Evolutionary conservation across 2,888 invertebrate genomes (phyloP).

Genomic region (Microdon myrmicae): DNA sequence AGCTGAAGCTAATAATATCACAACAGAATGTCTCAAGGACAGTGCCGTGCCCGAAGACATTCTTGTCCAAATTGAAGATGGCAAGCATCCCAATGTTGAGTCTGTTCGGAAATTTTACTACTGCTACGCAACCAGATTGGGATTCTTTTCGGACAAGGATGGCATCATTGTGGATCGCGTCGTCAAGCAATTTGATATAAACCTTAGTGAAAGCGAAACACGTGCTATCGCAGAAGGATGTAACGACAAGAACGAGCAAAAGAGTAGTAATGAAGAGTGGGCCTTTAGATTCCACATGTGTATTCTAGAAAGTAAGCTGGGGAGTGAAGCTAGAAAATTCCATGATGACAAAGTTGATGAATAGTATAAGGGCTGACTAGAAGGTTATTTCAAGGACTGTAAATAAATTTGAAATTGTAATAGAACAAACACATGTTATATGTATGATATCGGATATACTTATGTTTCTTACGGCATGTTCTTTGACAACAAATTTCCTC

Average conservation of each 20-base stretch:
- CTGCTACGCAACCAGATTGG: conserved; percentile 59
- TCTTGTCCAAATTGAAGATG: conserved; percentile 56
- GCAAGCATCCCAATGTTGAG: conserved; percentile 59
- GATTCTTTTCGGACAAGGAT: conserved; percentile 58
- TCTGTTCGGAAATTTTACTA: conserved; percentile 60
- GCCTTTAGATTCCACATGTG: conserved; percentile 64
- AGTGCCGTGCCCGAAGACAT: conserved; percentile 55
- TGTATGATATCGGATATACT: no score
- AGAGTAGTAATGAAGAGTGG: conserved; percentile 60
- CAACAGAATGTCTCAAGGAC: conserved; percentile 57
- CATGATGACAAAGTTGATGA: no score
- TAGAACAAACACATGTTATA: no score
- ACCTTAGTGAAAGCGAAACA: conserved; percentile 60
- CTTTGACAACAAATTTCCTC: no score
- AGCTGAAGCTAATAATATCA: conserved; percentile 59
- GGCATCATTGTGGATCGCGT: conserved; percentile 62
- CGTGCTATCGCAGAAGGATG: conserved; percentile 60
- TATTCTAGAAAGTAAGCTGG: conserved; percentile 61
- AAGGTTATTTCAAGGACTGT: no score
- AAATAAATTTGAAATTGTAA: no score
- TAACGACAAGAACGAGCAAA: conserved; percentile 59
- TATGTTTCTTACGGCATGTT: no score
- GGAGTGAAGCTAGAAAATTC: conserved; percentile 59
- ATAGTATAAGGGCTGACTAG: no score
- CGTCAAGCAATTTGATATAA: conserved; percentile 62